These are phyloP conservation scores for Larimichthys polyactis DNA, from an alignment of 2,113 vertebrate genomes.

Conservation along the genomic window DNA sequence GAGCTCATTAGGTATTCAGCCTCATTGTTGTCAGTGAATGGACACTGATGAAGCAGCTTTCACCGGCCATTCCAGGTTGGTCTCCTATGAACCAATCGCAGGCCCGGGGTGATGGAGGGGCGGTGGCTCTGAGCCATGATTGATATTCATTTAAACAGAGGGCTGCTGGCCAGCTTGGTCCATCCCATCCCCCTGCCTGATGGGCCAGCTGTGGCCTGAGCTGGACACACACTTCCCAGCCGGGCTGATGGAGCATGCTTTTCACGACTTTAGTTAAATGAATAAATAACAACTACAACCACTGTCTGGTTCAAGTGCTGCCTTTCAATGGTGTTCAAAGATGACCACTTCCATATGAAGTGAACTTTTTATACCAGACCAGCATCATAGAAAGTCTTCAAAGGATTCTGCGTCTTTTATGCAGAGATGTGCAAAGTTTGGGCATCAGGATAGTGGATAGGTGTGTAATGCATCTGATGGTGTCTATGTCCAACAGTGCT, in stretches of 20 bases:
- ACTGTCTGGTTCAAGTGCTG: not conserved
- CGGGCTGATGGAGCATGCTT: not conserved
- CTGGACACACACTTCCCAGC: slow-evolving; percentile 32
- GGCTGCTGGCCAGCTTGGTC: slow-evolving; percentile 29
- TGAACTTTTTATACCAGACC: not conserved
- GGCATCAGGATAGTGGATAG: not conserved
- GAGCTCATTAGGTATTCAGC: slow-evolving; percentile 75
- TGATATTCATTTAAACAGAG: slow-evolving; percentile 66
- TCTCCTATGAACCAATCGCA: slow-evolving; percentile 64
- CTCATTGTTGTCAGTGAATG: slow-evolving; percentile 73
- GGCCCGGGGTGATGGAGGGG: not conserved
- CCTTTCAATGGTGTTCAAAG: not conserved
- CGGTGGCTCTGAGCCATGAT: slow-evolving; percentile 47
- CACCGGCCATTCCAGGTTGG: slow-evolving; percentile 52
- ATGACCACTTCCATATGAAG: not conserved
- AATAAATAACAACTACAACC: too few species aligned
- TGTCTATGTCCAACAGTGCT: too few species aligned
- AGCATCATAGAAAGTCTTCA: not conserved
- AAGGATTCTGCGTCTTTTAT: not conserved
- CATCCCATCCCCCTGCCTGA: slow-evolving; percentile 19
- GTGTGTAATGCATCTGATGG: too few species aligned
- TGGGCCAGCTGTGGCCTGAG: slow-evolving; percentile 65
- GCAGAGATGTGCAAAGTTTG: not conserved
- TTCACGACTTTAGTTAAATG: not conserved
- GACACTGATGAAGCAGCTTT: slow-evolving; percentile 49